phyloP scores from a whole-genome alignment of 1,140 invertebrate genomes.

The Microplitis demolitor region DNA sequence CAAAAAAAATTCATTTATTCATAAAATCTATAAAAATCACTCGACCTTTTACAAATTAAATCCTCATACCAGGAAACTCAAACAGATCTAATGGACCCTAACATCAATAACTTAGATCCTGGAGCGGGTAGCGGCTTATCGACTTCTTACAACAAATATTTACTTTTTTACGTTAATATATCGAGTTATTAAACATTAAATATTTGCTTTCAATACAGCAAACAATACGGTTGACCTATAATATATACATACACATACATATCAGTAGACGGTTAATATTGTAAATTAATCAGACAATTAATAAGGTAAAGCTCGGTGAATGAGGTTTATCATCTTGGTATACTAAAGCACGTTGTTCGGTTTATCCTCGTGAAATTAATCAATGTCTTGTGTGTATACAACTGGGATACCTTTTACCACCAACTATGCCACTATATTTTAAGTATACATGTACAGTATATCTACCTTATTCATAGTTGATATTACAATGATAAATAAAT shows the following conservation, averaged over 20 bases:
- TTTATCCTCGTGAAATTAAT: background rate
- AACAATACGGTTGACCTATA: too few relatives aligned
- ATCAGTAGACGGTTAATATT: background rate
- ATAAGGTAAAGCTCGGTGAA: background rate
- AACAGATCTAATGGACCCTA: too few relatives aligned
- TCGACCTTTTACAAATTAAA: too few relatives aligned
- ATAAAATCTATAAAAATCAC: too few relatives aligned
- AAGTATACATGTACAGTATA: background rate
- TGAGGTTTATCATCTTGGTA: background rate
- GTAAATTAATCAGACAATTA: slow-evolving; percentile 8
- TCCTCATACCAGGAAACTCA: too few relatives aligned
- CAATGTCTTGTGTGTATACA: slow-evolving; percentile 5
- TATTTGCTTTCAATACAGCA: too few relatives aligned
- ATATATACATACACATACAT: background rate
- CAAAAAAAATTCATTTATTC: too few relatives aligned
- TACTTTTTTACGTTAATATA: too few relatives aligned
- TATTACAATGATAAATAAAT: background rate
- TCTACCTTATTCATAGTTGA: background rate
- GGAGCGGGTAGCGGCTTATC: too few relatives aligned
- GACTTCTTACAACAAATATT: too few relatives aligned
- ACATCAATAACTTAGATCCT: too few relatives aligned
- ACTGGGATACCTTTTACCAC: background rate
- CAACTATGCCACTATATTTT: background rate
- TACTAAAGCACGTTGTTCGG: background rate
- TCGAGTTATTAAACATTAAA: too few relatives aligned